A percentile compares a stretch with the other conserved stretches of the same genome.
phyloP scores from a whole-genome alignment of 2,888 invertebrate species.

The Ischnura elegans region DNA sequence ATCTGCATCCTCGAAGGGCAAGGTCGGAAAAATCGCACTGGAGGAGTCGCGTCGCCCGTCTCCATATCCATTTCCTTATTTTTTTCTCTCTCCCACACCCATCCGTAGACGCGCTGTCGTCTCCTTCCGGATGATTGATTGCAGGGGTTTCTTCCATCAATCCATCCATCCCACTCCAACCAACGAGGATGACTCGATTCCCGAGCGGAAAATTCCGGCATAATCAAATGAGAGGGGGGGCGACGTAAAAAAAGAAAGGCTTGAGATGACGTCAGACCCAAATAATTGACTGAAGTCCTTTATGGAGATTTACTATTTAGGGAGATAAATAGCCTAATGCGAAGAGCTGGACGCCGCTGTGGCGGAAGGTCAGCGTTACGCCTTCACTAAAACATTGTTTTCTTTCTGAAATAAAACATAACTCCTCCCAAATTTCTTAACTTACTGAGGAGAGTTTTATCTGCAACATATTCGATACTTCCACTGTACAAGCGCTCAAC shows the following conservation, averaged over 20 bases:
- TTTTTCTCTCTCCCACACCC: too few species aligned
- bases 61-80: background rate
- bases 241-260: background rate
- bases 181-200: background rate
- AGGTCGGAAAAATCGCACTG: background rate
- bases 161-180: background rate
- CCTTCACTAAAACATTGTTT: too few species aligned
- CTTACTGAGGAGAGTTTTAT: too few species aligned
- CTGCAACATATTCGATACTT: too few species aligned
- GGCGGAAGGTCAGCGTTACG: too few species aligned
- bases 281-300: too few species aligned
- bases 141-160: background rate
- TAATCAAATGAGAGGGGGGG: background rate
- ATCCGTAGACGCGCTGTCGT: background rate
- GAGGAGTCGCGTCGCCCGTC: background rate
- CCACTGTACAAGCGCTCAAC: too few species aligned
- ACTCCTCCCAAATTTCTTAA: too few species aligned
- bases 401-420: too few species aligned
- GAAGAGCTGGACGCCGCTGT: too few species aligned
- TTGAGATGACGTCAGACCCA: background rate
- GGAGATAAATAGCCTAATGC: too few species aligned
- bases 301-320: too few species aligned
- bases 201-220: background rate
- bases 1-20: background rate
- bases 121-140: conserved; percentile 22